phyloP scores from a whole-genome alignment of 2,797 vertebrate genomes.

The Gymnoscopelus braueri region DNA sequence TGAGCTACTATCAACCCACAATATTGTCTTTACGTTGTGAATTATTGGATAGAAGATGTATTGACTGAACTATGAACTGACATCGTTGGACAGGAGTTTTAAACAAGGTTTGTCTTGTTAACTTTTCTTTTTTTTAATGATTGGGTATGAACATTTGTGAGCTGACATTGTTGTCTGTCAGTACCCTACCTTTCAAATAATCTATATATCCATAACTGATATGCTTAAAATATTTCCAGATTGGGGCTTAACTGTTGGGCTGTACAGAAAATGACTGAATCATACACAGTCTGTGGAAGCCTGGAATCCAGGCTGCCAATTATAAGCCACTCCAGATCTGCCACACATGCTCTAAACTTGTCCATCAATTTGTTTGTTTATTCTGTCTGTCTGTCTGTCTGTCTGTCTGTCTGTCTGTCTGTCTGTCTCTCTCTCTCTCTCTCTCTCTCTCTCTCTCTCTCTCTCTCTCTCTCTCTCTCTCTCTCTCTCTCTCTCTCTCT shows the following conservation, averaged over 20 bases:
- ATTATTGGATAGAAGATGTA: constrained; percentile 38
- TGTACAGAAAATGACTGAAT: constrained; percentile 63
- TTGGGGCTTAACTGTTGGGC: constrained; percentile 65
- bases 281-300: constrained; percentile 61
- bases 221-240: constrained; percentile 68
- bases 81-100: constrained; percentile 36
- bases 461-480: constrained; percentile 55
- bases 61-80: constrained; percentile 23
- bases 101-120: neutral
- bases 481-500: constrained; percentile 45
- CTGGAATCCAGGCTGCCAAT: constrained; percentile 76
- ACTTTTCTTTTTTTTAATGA: constrained; percentile 4
- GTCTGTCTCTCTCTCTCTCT: constrained; percentile 39
- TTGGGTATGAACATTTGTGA: neutral
- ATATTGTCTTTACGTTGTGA: constrained; percentile 52
- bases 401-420: constrained; percentile 57
- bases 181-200: constrained; percentile 15
- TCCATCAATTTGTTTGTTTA: constrained; percentile 70
- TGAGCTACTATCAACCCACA: constrained; percentile 51
- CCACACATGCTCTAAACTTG: constrained; percentile 59
- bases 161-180: neutral
- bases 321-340: constrained; percentile 61
- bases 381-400: constrained; percentile 60
- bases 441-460: constrained; percentile 55
- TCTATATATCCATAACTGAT: constrained; percentile 29